Conservation (phyloP, 2,113 vertebrate species). For the Myanophis thanlyinensis region DNA sequence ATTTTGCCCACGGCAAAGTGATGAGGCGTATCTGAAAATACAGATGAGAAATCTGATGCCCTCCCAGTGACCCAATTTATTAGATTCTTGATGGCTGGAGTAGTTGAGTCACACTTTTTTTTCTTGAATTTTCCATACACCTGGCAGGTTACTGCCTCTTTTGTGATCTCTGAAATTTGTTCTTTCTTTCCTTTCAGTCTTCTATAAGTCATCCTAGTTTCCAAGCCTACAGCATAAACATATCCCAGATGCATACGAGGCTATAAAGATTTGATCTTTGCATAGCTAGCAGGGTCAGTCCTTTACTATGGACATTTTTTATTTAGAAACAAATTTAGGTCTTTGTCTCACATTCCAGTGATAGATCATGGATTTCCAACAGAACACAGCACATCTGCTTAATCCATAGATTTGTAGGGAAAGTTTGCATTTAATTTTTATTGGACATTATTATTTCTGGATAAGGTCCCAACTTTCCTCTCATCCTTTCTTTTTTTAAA, state of each 20-base stretch:
- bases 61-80: constrained; percentile 56
- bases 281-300: constrained; percentile 73
- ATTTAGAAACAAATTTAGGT: constrained; percentile 76
- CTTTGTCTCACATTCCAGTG: constrained; percentile 77
- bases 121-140: constrained; percentile 18
- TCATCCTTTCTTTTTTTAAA: constrained; percentile 63
- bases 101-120: constrained; percentile 51
- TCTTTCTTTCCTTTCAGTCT: constrained; percentile 51
- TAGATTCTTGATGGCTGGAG: constrained; percentile 38
- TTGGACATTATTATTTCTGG: constrained; percentile 61
- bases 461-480: constrained; percentile 11
- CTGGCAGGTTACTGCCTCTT: constrained; percentile 36
- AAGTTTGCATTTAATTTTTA: constrained; percentile 79
- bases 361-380: constrained; percentile 68
- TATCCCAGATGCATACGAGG: constrained; percentile 64
- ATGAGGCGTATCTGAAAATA: constrained; percentile 61
- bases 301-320: constrained; percentile 74
- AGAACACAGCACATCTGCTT: constrained; percentile 74
- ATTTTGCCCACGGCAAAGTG: constrained; percentile 56
- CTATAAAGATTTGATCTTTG: constrained; percentile 64
- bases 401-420: constrained; percentile 72
- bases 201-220: constrained; percentile 58
- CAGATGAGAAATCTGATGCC: constrained; percentile 43
- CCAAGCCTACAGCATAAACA: constrained; percentile 52
- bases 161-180: constrained; percentile 45